phyloP scores from a whole-genome alignment of 2,113 vertebrate genomes.

The Brachionichthys hirsutus region DNA sequence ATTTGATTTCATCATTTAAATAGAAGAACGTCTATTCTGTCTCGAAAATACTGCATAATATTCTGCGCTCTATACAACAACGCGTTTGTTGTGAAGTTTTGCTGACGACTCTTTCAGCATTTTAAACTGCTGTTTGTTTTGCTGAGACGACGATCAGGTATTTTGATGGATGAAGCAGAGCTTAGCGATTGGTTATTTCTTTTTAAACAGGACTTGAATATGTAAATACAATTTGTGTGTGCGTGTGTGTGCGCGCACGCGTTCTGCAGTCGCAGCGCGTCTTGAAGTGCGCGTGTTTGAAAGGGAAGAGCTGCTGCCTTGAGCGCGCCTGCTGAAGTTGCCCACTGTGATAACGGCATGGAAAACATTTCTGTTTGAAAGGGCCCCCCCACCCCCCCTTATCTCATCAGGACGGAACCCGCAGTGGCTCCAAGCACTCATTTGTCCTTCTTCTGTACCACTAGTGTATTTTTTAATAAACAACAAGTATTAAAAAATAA shows the following conservation, averaged over 20 bases:
- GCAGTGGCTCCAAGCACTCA: conserved; percentile 22
- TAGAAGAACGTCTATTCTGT: too few species aligned
- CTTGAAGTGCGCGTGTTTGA: conserved; percentile 45
- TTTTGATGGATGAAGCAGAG: too few species aligned
- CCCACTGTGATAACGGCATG: conserved; percentile 69
- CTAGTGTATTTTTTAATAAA: conserved; percentile 5
- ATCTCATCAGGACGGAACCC: conserved; percentile 39
- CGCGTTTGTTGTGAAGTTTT: too few species aligned
- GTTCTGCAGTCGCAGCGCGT: conserved; percentile 64
- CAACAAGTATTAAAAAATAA: too few species aligned
- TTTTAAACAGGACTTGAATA: background rate
- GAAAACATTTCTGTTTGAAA: conserved; percentile 61
- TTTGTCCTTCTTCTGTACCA: conserved; percentile 19
- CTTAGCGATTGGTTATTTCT: background rate
- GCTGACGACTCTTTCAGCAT: background rate
- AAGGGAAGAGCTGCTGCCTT: conserved; percentile 68
- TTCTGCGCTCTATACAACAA: too few species aligned
- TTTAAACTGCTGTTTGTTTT: background rate
- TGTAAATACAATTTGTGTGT: background rate
- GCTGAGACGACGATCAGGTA: background rate
- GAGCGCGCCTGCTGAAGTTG: conserved; percentile 75
- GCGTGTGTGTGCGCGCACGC: conserved; percentile 32
- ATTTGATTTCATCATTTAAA: background rate
- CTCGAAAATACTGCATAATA: too few species aligned
- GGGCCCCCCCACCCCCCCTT: conserved; percentile 11